Base-by-base conservation (phyloP, 2,113 vertebrate genomes). In the Beaufortia kweichowensis region DNA sequence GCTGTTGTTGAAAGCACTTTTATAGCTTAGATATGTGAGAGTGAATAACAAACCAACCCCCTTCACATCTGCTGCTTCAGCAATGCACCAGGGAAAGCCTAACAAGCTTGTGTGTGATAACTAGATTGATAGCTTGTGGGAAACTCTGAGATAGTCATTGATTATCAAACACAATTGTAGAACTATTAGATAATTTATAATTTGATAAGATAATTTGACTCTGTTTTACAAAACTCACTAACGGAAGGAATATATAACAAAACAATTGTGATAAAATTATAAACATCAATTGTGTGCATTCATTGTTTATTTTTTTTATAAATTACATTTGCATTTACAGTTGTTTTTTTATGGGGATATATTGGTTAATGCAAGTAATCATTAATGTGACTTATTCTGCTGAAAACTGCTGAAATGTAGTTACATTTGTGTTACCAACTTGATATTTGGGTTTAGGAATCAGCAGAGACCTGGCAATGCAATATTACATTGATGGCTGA, bases 71-170 rank as follows among this genome's bases (percentile, higher is more conserved):
- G 63, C 39, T 4, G 63, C 63, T 66, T 43, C 23, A 64, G 31
- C 15, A 46, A 28, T 66, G 23, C 63, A 66, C 63, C 39, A 28
- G 39, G 63, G 63, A 66, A 64, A 66, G 63, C 23, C 39, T 28
- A 6, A n/a, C 14, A 12, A 65, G 39, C 39, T 14, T 41, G 46
- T 66, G 39, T 66, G 39, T 66, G 63, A 46, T 66, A 28, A 46
- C 39, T 66, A 46, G 23, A 66, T 28, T 66, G 39, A 66, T 66
- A 66, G 63, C 63, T 66, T 66, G 39, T 66, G 23, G 63, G 23
- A 66, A 66, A 66, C 63, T 66, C 39, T 46, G 6, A 65, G 21
- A 65, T 43, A 65, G 39, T 39, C 39, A 46, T 33, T 28, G 15
- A 28, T 26, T 46, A 46, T 46, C 14, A 46, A 19, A 66, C 23